Evolutionary conservation across 2,113 vertebrate species (phyloP), one percentile per base, ranked within the genome.

Genomic region (Vanacampus margaritifer): DNA sequence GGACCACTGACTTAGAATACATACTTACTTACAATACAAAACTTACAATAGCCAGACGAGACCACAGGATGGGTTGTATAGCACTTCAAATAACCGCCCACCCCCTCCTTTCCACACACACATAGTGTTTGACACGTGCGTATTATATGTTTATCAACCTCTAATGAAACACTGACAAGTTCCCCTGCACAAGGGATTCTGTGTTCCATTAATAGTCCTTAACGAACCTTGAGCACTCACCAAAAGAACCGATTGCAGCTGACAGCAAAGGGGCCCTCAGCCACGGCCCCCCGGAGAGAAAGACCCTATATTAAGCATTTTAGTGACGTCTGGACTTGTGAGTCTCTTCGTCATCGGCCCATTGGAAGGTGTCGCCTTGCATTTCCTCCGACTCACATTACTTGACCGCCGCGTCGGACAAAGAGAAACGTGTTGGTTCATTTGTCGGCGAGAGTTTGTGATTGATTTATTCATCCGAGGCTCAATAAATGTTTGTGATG

Each of bases 151-250:
- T 93, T 91, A 89, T 87, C 81, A 88, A 73, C 85, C 83, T 88
- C 83, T 92, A 86, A 90, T 92, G 89, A 88, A 91, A 89, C 82
- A 80, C 83, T 90, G 85, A 89, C 88, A 87, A 79, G 88, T 91
- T 87, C 73, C 71, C n/a, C 26, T 7, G 71, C 82, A 84, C 79
- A 87, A 84, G 85, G 86, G 77, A 78, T 83, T 69, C 81, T 81
- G 80, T 85, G 78, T 78, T 87, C 85, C 84, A 91, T 81, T 90
- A 89, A 84, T 71, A 88, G 79, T 87, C 83, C 87, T 91, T 91
- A 91, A 92, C 69, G 87, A 87, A 91, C 86, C 87, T 86, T 79
- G 83, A 78, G 79, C 79, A 84, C 84, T 79, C 77, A 80, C 87
- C 85, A 88, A 86, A 79, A 81, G 79, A 72, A 74, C 71, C 70